These are phyloP conservation scores for Megaptera novaeangliae DNA, from an alignment of 2,113 vertebrate species.

Conservation along the genomic window DNA sequence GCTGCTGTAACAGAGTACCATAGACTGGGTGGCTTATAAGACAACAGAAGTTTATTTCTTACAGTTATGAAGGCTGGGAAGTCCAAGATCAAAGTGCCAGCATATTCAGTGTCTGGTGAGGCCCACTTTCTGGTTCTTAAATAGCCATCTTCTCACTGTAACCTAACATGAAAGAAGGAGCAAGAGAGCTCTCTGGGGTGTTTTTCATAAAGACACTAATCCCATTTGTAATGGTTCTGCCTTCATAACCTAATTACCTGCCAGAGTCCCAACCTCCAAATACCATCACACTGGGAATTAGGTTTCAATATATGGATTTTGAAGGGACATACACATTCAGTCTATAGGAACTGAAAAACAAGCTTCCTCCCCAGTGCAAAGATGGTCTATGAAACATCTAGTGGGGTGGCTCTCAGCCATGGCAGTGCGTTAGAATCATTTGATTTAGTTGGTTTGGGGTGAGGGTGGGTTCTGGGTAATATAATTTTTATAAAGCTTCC, in stretches of 20 bases:
- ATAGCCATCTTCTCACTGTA: not conserved
- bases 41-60: not conserved
- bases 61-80: not conserved
- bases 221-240: not conserved
- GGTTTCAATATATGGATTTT: not conserved
- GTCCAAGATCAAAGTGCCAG: not conserved
- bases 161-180: not conserved
- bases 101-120: not conserved
- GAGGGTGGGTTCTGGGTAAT: not conserved
- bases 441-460: not conserved
- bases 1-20: not conserved
- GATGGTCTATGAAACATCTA: not conserved
- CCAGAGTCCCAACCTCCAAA: not conserved
- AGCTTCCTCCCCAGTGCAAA: too few species aligned
- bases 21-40: not conserved
- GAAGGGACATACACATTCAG: not conserved
- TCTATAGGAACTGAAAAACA: not conserved
- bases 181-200: not conserved
- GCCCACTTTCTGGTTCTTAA: not conserved
- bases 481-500: not conserved
- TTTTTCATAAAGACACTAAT: not conserved
- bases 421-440: fast-evolving
- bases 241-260: not conserved
- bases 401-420: not conserved
- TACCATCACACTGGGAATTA: not conserved